phyloP scores from a whole-genome alignment of 1,140 invertebrate genomes.

The Micrasema minimum region DNA sequence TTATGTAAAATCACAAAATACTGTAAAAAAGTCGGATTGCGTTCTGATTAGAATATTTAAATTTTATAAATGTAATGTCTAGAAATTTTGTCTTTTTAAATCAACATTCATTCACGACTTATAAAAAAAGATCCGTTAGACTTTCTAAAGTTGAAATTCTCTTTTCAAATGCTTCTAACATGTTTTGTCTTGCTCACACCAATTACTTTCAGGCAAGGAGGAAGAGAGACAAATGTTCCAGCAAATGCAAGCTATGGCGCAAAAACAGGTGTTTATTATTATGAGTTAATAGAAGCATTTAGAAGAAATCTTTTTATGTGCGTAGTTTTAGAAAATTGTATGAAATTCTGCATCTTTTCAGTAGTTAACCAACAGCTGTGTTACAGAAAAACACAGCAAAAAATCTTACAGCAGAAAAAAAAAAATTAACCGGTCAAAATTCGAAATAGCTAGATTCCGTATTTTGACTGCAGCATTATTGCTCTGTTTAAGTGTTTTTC shows the following conservation, averaged over 20 bases:
- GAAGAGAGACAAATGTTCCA: constrained; percentile 95
- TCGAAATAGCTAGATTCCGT: not conserved
- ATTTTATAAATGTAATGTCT: too few species aligned
- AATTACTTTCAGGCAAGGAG: constrained; percentile 80
- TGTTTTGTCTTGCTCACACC: constrained; percentile 40
- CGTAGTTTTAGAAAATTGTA: not conserved
- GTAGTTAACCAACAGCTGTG: too few species aligned
- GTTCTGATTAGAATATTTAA: too few species aligned
- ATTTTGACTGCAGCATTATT: not conserved
- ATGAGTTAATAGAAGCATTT: not conserved
- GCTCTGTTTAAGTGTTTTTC: not conserved
- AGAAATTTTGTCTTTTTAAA: too few species aligned
- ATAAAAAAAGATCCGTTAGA: too few species aligned
- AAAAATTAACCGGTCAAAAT: not conserved
- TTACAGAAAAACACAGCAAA: too few species aligned
- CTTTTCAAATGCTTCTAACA: constrained; percentile 12
- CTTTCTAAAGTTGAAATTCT: too few species aligned
- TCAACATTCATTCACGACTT: too few species aligned
- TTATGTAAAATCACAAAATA: too few species aligned
- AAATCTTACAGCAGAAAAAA: not conserved
- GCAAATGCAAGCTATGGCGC: constrained; percentile 94
- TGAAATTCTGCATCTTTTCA: not conserved
- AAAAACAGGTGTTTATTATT: constrained; percentile 88
- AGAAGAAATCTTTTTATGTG: constrained; percentile 2
- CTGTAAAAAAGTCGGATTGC: too few species aligned